phyloP scores from a whole-genome alignment of 2,888 invertebrate species.

The Hydroisotoma schaefferi region DNA sequence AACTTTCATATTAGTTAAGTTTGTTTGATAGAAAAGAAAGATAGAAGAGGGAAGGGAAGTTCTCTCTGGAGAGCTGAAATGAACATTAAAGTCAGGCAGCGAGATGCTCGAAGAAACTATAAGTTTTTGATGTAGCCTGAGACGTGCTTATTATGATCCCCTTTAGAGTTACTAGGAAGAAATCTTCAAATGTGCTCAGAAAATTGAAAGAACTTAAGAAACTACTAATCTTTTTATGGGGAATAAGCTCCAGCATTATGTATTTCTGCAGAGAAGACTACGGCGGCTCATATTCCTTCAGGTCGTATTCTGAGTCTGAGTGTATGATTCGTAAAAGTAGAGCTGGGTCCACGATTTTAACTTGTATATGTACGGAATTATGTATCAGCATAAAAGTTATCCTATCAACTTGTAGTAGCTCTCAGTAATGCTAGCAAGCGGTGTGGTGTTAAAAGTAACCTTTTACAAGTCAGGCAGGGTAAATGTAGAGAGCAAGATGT shows the following conservation, averaged over 20 bases:
- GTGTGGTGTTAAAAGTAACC: no score
- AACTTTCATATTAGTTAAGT: constrained; percentile 17
- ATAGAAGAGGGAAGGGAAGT: constrained; percentile 3
- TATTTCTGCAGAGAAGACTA: neutral
- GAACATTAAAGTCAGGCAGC: constrained; percentile 8
- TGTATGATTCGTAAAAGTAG: no score
- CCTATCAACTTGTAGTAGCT: neutral
- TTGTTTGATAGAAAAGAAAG: constrained; percentile 11
- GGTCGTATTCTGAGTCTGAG: no score
- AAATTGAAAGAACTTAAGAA: constrained; percentile 21
- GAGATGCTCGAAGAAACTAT: constrained; percentile 4
- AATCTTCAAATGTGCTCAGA: constrained; percentile 17
- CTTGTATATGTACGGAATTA: neutral
- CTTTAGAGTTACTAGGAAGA: neutral
- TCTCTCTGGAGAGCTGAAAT: constrained; percentile 12
- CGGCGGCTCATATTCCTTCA: no score
- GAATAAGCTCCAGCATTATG: constrained; percentile 1
- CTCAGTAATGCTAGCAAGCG: no score
- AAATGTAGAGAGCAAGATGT: neutral
- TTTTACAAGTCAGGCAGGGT: no score
- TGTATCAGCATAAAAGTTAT: constrained; percentile 19
- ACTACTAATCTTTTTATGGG: constrained; percentile 20
- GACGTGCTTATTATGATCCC: constrained; percentile 19
- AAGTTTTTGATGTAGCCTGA: constrained; percentile 21
- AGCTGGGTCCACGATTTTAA: no score